Evolutionary conservation across 1,140 invertebrate genomes (phyloP), one percentile per base, ranked within the genome.

Genomic region (Ylistrum balloti): DNA sequence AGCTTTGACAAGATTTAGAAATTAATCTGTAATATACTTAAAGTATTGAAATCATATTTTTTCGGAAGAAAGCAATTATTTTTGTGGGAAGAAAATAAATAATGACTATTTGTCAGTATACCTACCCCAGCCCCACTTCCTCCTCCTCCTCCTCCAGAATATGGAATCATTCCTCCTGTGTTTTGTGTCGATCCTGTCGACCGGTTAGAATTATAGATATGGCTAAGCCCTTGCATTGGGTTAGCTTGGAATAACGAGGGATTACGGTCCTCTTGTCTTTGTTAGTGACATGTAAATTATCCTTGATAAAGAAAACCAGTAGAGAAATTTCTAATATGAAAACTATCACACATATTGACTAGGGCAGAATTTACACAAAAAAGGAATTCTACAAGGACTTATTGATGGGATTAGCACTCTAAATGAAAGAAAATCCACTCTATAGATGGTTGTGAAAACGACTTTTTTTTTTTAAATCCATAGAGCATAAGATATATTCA

Each of bases 211-310:
- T 74, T 74, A 74, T 74, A 74, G 56, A 74, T 74, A 74, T 74
- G 56, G 56, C 56, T 74, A 28, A 74, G 56, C 22, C 56, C 56
- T 74, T 74, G 56, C 56, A 74, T 74, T 74, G n/a, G 56, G 56
- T 74, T 74, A 74, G 56, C n/a, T 74, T 45, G 41, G 41, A 45
- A 74, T 74, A 3, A 74, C 56, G 0, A 74, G 22, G 56, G n/a
- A 74, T 74, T 45, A 28, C 3, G 3, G 28, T 74, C 56, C 56
- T 74, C 22, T n/a, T 74, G 5, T 38, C 56, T 11, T 74, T 28
- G 56, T n/a, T n/a, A 74, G 9, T n/a, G 56, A 74, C 56, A 74
- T 28, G 28, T 7, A 74, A 74, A 74, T 28, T 74, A 74, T 74
- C 56, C 56, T 74, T 28, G 56, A 74, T 28, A 74, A 28, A 28